Base-by-base conservation (phyloP, 2,797 vertebrate genomes). In the Cephalopachus bancanus region DNA sequence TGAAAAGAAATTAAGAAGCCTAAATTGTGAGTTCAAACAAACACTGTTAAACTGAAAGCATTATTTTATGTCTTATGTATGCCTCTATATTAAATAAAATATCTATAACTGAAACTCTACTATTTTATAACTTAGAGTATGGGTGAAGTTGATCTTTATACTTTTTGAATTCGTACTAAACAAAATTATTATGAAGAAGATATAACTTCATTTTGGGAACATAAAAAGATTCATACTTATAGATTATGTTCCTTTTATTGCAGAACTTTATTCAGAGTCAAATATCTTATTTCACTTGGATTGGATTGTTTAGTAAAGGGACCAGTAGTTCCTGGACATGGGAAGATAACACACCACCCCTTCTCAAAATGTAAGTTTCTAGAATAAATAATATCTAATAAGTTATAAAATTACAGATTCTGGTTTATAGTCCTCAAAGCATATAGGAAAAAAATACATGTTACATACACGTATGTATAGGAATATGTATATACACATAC, bases 181-280 rank as follows among this genome's bases (percentile, higher is more conserved):
- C 24, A 74, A 90, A 85, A 16, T 55, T 76, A 67, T 24, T 84
- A 37, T n/a, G 44, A 84, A 22, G 20, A 37, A 72, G 33, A 17
- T 30, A 64, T 74, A 28, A 86, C 7, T 72, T 84, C 12, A 79
- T 80, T 84, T 44, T 44, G n/a, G 17, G 49, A 55, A 4, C 8
- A n/a, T 72, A 51, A 33, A 89, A 74, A 67, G 1, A 69, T 26
- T 64, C 30, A 49, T 65, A 37, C 30, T 84, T 10, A 75, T 7
- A 49, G 10, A 69, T 20, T 67, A 33, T 96, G 28, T n/a, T 55
- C 19, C 17, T 59, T 51, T 57, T 75, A 69, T 76, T 49, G 80
- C 44, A 95, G 93, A 69, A 62, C 10, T 96, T 96, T 49, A 81
- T 95, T 75, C 90, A 51, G 64, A 64, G 55, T 7, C 28, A 51